Evolutionary conservation across 2,797 vertebrate genomes (phyloP), one percentile per base, ranked within the genome.

Genomic region (Thalassophryne amazonica): DNA sequence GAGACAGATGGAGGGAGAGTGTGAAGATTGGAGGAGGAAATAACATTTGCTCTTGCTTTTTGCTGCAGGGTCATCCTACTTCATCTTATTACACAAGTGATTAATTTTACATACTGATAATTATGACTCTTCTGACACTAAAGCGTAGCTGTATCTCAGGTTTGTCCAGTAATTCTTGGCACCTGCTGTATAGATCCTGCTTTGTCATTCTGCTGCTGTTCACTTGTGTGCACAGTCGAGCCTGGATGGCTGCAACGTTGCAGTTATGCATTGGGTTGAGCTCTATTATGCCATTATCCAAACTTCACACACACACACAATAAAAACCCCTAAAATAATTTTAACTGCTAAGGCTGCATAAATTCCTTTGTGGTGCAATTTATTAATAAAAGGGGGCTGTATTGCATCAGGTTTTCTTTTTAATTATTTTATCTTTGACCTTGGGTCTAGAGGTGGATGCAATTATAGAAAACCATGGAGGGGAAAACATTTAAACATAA

Each of bases 11-110:
- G 80, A 84, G 69, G 52, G 58, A 82, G 75, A 69, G 70, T 15
- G 46, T 78, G 69, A 83, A 73, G 78, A 83, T 70, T 73, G 78
- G 60, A 80, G 73, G 81, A 84, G 76, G 68, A 79, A 77, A 75
- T 73, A 85, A 76, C 73, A 74, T 75, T 76, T 33, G 48, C 69
- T 73, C 76, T 73, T 51, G 66, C 74, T 80, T 82, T 76, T 83
- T 74, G 76, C 82, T 84, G 83, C 86, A 70, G 80, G 84, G 81
- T 70, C 60, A 72, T 81, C 76, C 80, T 77, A 75, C 83, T 86
- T 78, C 68, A 71, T 83, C 72, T 73, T 78, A 79, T 86, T 86
- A 84, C 73, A 86, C 83, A 86, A 85, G 78, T 74, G 59, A 81
- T 80, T 78, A 37, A 62, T 64, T 85, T 87, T 84, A 83, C 61